A percentile compares a stretch with the other conserved stretches of the same genome.
phyloP scores from a whole-genome alignment of 2,888 invertebrate genomes.

The Polyommatus icarus region DNA sequence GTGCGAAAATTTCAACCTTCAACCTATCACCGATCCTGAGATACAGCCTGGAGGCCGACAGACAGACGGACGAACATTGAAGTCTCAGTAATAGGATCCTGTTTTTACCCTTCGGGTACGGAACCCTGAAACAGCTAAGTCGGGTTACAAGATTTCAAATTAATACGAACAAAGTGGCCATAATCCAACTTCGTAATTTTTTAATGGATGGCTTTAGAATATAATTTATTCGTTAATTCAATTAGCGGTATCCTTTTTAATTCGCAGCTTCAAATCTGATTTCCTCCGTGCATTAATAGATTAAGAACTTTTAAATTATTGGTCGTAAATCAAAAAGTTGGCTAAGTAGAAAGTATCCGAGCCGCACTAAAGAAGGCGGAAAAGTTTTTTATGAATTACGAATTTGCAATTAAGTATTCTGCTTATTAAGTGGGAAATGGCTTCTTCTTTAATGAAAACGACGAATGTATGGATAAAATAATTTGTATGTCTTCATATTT shows the following conservation, averaged over 20 bases:
- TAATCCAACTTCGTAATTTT: slow-evolving; percentile 5
- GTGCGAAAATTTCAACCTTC: too few relatives aligned
- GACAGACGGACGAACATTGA: too few relatives aligned
- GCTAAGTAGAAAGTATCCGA: slow-evolving; percentile 39
- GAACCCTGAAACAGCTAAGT: background rate
- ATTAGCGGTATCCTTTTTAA: slow-evolving; percentile 26
- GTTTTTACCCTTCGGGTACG: too few relatives aligned
- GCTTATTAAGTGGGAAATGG: slow-evolving; percentile 40
- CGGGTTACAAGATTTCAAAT: background rate
- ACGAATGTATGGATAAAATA: background rate
- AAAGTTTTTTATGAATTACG: slow-evolving; percentile 42
- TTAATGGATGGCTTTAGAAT: slow-evolving; percentile 16
- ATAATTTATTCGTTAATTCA: slow-evolving; percentile 23
- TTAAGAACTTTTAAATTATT: slow-evolving; percentile 38
- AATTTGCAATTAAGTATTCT: slow-evolving; percentile 43
- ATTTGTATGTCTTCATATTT: background rate
- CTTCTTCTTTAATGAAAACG: slow-evolving; percentile 25
- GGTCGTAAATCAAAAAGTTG: slow-evolving; percentile 38
- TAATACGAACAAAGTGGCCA: background rate
- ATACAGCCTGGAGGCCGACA: too few relatives aligned
- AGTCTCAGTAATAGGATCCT: too few relatives aligned
- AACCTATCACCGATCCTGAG: too few relatives aligned
- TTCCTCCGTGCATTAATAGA: slow-evolving; percentile 35
- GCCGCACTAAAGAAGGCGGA: slow-evolving; percentile 40
- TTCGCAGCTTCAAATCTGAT: slow-evolving; percentile 18